These are phyloP conservation scores for Hyla sarda DNA, from an alignment of 2,113 vertebrate genomes.

Conservation along the genomic window DNA sequence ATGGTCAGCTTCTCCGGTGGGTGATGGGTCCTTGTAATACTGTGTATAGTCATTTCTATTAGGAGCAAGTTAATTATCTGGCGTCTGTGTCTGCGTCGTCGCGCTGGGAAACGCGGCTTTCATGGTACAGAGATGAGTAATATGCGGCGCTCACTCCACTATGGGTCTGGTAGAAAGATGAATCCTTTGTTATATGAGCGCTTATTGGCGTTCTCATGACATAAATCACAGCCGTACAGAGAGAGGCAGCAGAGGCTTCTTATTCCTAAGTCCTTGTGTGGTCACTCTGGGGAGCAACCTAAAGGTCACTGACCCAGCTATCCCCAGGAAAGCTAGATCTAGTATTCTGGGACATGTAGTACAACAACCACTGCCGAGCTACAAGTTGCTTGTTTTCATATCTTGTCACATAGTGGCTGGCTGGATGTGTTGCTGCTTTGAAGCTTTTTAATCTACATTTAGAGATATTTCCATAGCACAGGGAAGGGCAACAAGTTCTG, in stretches of 20 bases:
- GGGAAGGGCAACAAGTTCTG: neutral
- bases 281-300: neutral
- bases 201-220: constrained; percentile 32
- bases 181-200: constrained; percentile 53
- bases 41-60: neutral
- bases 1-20: neutral
- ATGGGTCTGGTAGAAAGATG: constrained; percentile 2
- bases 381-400: neutral
- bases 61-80: constrained; percentile 4
- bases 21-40: neutral
- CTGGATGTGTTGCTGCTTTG: neutral
- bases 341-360: neutral
- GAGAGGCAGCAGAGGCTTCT: neutral
- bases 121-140: neutral
- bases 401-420: neutral
- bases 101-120: neutral
- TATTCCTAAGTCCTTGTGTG: neutral
- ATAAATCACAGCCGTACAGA: constrained; percentile 45
- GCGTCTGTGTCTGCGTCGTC: neutral
- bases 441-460: neutral
- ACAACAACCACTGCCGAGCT: neutral
- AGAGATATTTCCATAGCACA: neutral
- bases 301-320: constrained; percentile 3
- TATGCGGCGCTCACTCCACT: neutral
- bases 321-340: neutral